These are phyloP conservation scores for Macrophya alboannulata DNA, from an alignment of 2,888 invertebrate species.

Conservation along the genomic window DNA sequence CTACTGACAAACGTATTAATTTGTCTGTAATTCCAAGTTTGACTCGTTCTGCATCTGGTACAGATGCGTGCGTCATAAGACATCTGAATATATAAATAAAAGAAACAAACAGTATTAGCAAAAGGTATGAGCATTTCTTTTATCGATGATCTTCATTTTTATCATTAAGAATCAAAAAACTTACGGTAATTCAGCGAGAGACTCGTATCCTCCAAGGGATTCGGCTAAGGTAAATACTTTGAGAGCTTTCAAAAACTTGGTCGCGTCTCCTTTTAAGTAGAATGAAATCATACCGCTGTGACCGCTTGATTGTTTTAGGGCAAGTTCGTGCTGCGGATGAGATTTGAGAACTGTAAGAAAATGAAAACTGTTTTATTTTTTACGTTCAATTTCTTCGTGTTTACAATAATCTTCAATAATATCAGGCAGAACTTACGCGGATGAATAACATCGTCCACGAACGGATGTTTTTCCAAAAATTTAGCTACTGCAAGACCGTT, in stretches of 20 bases:
- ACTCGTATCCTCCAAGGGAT: slow-evolving; percentile 97
- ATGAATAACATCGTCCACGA: slow-evolving; percentile 91
- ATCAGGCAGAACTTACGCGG: slow-evolving; percentile 83
- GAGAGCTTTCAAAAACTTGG: slow-evolving; percentile 87
- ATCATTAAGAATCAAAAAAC: slow-evolving; percentile 73
- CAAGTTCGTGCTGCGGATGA: slow-evolving; percentile 93
- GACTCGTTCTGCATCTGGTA: slow-evolving; percentile 88
- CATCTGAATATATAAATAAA: slow-evolving; percentile 82
- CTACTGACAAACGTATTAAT: slow-evolving; percentile 93
- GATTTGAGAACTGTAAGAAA: slow-evolving; percentile 86
- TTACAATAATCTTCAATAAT: neutral
- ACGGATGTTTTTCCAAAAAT: slow-evolving; percentile 91
- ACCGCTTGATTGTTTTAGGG: slow-evolving; percentile 91
- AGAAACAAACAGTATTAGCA: neutral
- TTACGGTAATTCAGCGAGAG: slow-evolving; percentile 96
- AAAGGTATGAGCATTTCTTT: neutral
- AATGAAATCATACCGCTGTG: slow-evolving; percentile 97
- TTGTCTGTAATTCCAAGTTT: slow-evolving; percentile 92
- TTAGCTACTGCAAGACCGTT: slow-evolving; percentile 90
- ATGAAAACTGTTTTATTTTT: slow-evolving; percentile 49
- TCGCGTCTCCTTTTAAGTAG: slow-evolving; percentile 91
- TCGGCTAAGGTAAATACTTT: slow-evolving; percentile 95
- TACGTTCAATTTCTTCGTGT: neutral
- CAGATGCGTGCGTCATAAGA: slow-evolving; percentile 97
- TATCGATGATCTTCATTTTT: slow-evolving; percentile 52